phyloP scores from a whole-genome alignment of 1,140 invertebrate species.

The Drosophila tani region DNA sequence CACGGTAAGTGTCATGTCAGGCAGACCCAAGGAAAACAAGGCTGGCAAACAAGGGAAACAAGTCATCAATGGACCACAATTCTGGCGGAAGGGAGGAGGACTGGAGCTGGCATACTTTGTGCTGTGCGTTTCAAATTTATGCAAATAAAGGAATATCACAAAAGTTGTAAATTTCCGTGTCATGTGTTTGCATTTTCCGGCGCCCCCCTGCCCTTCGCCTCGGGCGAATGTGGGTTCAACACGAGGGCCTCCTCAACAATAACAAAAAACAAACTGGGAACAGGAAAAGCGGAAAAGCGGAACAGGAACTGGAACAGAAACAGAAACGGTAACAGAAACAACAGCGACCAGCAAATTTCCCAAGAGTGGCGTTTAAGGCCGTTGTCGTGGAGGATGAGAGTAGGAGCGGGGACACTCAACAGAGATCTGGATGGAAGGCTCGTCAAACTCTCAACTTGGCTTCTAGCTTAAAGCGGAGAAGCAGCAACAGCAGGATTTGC shows the following conservation, averaged over 20 bases:
- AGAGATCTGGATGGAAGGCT: slow-evolving; percentile 16
- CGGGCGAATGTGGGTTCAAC: slow-evolving; percentile 13
- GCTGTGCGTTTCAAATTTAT: slow-evolving; percentile 65
- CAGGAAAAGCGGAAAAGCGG: slow-evolving; percentile 14
- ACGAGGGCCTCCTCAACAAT: slow-evolving; percentile 25
- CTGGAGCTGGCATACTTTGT: slow-evolving; percentile 8
- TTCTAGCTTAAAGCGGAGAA: slow-evolving; percentile 32
- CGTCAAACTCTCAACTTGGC: slow-evolving; percentile 33
- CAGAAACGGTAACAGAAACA: slow-evolving; percentile 27
- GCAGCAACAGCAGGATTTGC: slow-evolving; percentile 4
- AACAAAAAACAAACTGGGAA: slow-evolving; percentile 34
- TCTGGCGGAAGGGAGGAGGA: not conserved
- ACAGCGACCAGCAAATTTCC: slow-evolving; percentile 68
- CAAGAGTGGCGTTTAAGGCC: slow-evolving; percentile 61
- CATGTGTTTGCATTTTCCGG: slow-evolving; percentile 62
- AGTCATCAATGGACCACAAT: slow-evolving; percentile 68
- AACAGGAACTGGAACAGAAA: slow-evolving; percentile 30
- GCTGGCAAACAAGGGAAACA: slow-evolving; percentile 39
- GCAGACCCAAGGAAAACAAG: slow-evolving; percentile 15
- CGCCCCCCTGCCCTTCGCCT: not conserved
- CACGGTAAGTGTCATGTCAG: slow-evolving; percentile 36
- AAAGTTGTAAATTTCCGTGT: slow-evolving; percentile 72
- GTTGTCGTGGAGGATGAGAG: not conserved
- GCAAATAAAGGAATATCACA: slow-evolving; percentile 77
- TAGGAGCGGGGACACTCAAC: not conserved